Evolutionary conservation across 2,113 vertebrate genomes (phyloP).

Genomic region (Ictalurus punctatus): DNA sequence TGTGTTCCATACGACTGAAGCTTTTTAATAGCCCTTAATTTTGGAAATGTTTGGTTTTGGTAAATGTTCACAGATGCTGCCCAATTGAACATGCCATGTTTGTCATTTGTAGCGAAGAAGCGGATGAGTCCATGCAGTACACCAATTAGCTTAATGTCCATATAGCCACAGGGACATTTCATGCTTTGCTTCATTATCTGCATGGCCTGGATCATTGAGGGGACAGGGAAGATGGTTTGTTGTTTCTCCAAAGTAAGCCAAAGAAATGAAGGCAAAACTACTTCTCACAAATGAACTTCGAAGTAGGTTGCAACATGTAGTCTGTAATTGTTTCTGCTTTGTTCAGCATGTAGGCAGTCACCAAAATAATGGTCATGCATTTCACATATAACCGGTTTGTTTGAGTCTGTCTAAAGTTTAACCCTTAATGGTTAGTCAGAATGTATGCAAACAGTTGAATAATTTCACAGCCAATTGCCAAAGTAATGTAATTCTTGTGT

Average conservation of each 20-base stretch:
- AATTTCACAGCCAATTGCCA: background rate
- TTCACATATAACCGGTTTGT: background rate
- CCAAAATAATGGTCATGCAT: background rate
- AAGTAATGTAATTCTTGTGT: background rate
- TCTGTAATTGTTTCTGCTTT: background rate
- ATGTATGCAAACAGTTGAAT: background rate
- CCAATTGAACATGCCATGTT: slow-evolving; percentile 5
- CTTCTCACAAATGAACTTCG: background rate
- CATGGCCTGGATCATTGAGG: slow-evolving; percentile 29
- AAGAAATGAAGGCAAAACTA: background rate
- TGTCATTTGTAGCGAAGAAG: slow-evolving; percentile 33
- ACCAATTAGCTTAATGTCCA: slow-evolving; percentile 38
- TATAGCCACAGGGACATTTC: slow-evolving; percentile 8
- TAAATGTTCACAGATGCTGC: background rate
- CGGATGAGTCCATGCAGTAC: slow-evolving; percentile 19
- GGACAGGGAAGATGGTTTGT: background rate
- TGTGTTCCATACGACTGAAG: background rate
- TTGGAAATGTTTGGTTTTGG: background rate
- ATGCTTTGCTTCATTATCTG: slow-evolving; percentile 42
- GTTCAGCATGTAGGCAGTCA: background rate
- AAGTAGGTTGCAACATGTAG: background rate
- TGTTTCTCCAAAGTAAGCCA: background rate
- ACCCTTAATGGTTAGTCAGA: background rate
- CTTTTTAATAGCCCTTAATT: background rate
- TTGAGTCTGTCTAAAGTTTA: background rate